Conservation (phyloP, 2,888 invertebrate genomes). For the Copidosoma aretas region DNA sequence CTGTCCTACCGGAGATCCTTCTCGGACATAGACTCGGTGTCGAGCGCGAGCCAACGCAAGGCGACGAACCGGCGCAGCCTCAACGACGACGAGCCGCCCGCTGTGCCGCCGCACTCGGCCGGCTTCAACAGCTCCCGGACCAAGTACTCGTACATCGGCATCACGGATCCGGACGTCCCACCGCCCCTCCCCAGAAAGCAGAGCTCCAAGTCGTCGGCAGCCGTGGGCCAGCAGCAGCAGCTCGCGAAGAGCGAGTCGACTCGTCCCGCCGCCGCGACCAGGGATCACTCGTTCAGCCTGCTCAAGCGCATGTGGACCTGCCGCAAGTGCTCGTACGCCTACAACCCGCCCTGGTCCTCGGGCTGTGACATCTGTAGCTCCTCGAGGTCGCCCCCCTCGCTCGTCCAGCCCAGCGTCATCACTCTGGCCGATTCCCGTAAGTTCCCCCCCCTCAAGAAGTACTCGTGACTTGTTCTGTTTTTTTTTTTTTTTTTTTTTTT, state of each 20-base stretch:
- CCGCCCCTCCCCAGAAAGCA: constrained; percentile 61
- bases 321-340: constrained; percentile 85
- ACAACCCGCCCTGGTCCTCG: constrained; percentile 81
- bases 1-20: constrained; percentile 61
- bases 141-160: constrained; percentile 58
- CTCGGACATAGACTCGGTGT: constrained; percentile 60
- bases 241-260: constrained; percentile 57
- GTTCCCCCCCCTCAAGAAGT: too few species aligned
- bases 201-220: constrained; percentile 32
- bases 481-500: too few species aligned
- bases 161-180: constrained; percentile 59
- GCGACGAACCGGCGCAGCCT: constrained; percentile 61
- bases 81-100: constrained; percentile 69
- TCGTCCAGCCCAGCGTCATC: constrained; percentile 65
- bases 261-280: constrained; percentile 54
- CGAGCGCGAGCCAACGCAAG: constrained; percentile 62
- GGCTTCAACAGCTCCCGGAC: constrained; percentile 59
- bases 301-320: constrained; percentile 82
- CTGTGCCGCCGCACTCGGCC: constrained; percentile 63
- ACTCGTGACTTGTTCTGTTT: too few species aligned
- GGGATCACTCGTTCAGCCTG: constrained; percentile 48
- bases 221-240: constrained; percentile 29
- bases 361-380: constrained; percentile 83
- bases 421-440: not conserved
- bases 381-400: constrained; percentile 68